These are phyloP conservation scores for Bimastos eiseni DNA, from an alignment of 2,888 invertebrate species.

Conservation along the genomic window DNA sequence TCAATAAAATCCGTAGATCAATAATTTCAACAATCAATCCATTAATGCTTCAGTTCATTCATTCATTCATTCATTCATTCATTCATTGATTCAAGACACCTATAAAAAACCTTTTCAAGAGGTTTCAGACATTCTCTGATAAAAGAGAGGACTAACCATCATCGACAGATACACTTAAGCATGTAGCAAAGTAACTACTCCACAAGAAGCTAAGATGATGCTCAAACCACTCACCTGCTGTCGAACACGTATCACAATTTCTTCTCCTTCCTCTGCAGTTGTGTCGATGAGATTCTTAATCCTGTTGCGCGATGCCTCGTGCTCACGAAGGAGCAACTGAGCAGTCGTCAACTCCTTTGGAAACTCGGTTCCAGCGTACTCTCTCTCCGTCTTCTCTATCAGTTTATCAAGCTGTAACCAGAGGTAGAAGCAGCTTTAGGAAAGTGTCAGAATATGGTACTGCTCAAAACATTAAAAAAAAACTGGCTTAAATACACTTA, in stretches of 20 bases:
- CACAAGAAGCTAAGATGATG: not conserved
- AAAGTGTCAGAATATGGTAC: not conserved
- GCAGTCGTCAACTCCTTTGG: slow-evolving; percentile 65
- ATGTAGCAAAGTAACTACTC: not conserved
- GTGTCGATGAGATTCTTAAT: slow-evolving; percentile 68
- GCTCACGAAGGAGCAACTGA: slow-evolving; percentile 67
- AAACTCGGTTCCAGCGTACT: slow-evolving; percentile 60
- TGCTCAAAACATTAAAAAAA: not conserved
- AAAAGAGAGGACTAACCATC: too few species aligned
- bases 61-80: too few species aligned
- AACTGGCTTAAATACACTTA: too few species aligned
- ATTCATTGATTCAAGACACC: too few species aligned
- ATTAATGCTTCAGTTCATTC: not conserved
- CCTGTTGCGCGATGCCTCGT: slow-evolving; percentile 71
- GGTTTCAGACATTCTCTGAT: too few species aligned
- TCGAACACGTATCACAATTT: slow-evolving; percentile 72
- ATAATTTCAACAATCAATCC: not conserved
- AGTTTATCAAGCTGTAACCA: slow-evolving; percentile 67
- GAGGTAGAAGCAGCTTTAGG: too few species aligned
- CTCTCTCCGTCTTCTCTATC: slow-evolving; percentile 68
- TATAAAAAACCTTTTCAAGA: too few species aligned
- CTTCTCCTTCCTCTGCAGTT: slow-evolving; percentile 70
- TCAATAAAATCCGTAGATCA: not conserved
- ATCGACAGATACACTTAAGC: too few species aligned
- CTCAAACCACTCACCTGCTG: slow-evolving; percentile 65